Percentiles rank a stretch among this genome's conserved stretches.
Evolutionary conservation across 2,797 vertebrate genomes (phyloP).

Genomic region (Schizopygopsis pylzovi): DNA sequence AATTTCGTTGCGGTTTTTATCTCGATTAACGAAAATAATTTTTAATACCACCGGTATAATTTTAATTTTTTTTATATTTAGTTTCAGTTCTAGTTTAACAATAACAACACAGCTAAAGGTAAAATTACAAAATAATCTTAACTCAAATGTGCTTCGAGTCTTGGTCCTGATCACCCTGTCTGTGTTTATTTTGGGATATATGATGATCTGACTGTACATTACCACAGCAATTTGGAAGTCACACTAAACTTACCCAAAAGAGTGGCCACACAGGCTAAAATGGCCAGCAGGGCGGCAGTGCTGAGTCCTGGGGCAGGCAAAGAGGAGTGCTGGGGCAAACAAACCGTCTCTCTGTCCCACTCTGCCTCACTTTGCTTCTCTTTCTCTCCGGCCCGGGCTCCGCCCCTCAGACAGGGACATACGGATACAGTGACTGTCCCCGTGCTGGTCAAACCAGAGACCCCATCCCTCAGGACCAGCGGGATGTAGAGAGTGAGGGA

Average conservation of each 20-base stretch:
- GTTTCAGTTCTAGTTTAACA: not conserved
- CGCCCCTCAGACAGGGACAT: conserved; percentile 87
- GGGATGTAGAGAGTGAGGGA: conserved; percentile 85
- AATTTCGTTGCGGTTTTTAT: not conserved
- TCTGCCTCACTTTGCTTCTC: conserved; percentile 77
- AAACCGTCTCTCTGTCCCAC: conserved; percentile 80
- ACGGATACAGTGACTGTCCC: conserved; percentile 89
- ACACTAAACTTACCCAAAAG: conserved; percentile 81
- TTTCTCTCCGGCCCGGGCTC: conserved; percentile 79
- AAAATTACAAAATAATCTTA: not conserved
- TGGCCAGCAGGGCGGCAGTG: conserved; percentile 88
- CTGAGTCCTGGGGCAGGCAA: conserved; percentile 87
- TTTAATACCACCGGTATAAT: too few species aligned
- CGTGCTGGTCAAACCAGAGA: conserved; percentile 85
- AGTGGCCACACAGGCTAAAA: conserved; percentile 88
- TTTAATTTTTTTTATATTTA: not conserved
- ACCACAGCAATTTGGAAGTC: not conserved
- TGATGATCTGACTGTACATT: not conserved
- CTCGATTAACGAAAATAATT: too few species aligned
- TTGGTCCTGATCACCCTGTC: not conserved
- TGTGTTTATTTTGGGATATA: not conserved
- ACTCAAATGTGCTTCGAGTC: not conserved
- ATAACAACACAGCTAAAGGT: not conserved
- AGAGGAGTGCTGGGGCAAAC: conserved; percentile 80
- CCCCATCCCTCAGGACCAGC: conserved; percentile 85